A percentile compares a stretch with the other conserved stretches of the same genome.
Evolutionary conservation across 2,113 vertebrate species (phyloP).

Genomic region (Penelope pileata): DNA sequence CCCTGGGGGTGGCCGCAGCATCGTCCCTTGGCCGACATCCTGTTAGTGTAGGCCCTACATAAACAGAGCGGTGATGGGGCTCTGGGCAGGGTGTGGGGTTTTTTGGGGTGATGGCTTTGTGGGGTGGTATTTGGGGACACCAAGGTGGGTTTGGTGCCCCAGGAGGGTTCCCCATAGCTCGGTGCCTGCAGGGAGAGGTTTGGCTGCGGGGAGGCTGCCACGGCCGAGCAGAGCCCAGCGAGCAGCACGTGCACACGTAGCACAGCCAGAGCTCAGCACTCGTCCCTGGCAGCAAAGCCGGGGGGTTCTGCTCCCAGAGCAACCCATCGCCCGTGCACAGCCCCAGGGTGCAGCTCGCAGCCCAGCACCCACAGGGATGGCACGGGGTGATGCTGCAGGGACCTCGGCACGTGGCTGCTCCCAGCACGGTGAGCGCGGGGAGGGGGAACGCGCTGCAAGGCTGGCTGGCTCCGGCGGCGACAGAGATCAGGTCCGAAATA

Average conservation of each 20-base stretch:
- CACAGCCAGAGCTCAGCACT: constrained; percentile 22
- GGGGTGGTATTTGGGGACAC: not conserved
- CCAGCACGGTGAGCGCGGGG: rapidly evolving
- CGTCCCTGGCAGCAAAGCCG: not conserved
- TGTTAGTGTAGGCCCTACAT: not conserved
- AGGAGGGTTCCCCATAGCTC: not conserved
- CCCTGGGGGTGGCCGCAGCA: not conserved
- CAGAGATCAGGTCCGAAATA: constrained; percentile 58
- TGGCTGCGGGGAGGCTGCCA: constrained; percentile 65
- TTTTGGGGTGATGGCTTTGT: not conserved
- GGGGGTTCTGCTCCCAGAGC: not conserved
- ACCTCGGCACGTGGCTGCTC: not conserved
- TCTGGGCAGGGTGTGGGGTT: not conserved
- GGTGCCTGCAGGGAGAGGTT: constrained; percentile 37
- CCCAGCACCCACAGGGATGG: not conserved
- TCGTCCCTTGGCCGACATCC: not conserved
- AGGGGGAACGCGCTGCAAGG: not conserved
- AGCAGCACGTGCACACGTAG: constrained; percentile 21
- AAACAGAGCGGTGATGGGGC: rapidly evolving
- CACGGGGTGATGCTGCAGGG: not conserved
- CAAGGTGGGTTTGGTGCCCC: not conserved
- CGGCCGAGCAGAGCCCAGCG: constrained; percentile 58
- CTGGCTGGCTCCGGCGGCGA: not conserved
- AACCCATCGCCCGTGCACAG: too few relatives aligned
- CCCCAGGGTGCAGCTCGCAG: not conserved